These are phyloP conservation scores for Drosophila baimaii DNA, from an alignment of 1,140 invertebrate genomes.

Conservation along the genomic window DNA sequence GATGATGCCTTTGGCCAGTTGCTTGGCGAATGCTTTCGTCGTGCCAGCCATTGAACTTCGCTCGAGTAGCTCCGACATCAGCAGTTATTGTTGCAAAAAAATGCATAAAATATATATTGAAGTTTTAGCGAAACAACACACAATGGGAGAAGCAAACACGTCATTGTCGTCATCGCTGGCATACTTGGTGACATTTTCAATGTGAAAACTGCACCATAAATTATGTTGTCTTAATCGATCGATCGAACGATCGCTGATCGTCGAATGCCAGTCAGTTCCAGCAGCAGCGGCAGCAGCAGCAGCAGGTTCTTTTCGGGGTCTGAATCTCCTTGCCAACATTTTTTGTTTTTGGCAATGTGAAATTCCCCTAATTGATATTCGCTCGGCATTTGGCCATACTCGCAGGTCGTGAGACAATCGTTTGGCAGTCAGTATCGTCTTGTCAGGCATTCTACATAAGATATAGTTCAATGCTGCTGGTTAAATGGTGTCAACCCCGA, in stretches of 20 bases:
- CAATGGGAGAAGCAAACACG: slow-evolving; percentile 50
- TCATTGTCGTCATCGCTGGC: slow-evolving; percentile 50
- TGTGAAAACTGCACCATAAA: slow-evolving; percentile 51
- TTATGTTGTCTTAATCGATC: slow-evolving; percentile 53
- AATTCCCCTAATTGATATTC: slow-evolving; percentile 69
- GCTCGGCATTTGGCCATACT: slow-evolving; percentile 46
- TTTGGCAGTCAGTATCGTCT: slow-evolving; percentile 49
- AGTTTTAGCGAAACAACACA: slow-evolving; percentile 21
- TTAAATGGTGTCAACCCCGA: slow-evolving; percentile 54
- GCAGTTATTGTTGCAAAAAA: slow-evolving; percentile 40
- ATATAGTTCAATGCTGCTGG: slow-evolving; percentile 68
- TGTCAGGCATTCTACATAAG: slow-evolving; percentile 51
- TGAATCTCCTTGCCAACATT: slow-evolving; percentile 46
- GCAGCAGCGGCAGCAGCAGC: slow-evolving; percentile 20
- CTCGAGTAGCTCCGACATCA: slow-evolving; percentile 17
- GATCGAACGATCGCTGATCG: slow-evolving; percentile 33
- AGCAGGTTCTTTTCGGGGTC: slow-evolving; percentile 36
- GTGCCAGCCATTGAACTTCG: slow-evolving; percentile 75
- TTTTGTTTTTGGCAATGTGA: slow-evolving; percentile 40
- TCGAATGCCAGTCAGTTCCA: slow-evolving; percentile 36
- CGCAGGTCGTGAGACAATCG: slow-evolving; percentile 63
- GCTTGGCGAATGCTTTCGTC: slow-evolving; percentile 54
- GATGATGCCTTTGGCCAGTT: slow-evolving; percentile 35
- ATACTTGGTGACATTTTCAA: slow-evolving; percentile 59
- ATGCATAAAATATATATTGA: slow-evolving; percentile 17